Conservation (phyloP, 1,140 invertebrate genomes). For the Drusus annulatus region DNA sequence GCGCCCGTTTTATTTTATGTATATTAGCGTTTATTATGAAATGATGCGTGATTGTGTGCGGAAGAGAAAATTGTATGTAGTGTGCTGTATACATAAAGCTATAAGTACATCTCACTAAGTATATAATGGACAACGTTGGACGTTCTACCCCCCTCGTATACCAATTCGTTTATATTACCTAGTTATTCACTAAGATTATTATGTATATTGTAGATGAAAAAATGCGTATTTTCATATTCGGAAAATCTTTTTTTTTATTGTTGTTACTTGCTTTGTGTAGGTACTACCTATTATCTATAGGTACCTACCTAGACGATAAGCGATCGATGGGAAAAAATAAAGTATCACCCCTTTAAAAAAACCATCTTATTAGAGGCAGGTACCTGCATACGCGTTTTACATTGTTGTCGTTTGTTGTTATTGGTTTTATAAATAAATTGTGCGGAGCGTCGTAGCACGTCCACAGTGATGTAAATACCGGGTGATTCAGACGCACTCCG, state of each 20-base stretch:
- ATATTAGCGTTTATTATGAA: conserved; percentile 39
- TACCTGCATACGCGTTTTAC: neutral
- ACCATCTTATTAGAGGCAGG: too few species aligned
- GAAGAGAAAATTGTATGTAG: conserved; percentile 27
- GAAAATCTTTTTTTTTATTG: too few species aligned
- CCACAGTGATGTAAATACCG: conserved; percentile 8
- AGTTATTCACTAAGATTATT: too few species aligned
- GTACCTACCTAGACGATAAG: neutral
- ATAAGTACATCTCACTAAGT: neutral
- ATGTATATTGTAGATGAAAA: too few species aligned
- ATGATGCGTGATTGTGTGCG: conserved; percentile 40
- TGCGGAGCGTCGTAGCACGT: conserved; percentile 4
- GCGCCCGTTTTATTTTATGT: conserved; percentile 34
- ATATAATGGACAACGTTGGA: neutral
- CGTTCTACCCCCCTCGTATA: neutral
- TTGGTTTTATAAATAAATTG: conserved; percentile 30
- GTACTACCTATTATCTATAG: too few species aligned
- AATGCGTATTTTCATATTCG: too few species aligned
- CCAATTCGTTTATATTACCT: too few species aligned
- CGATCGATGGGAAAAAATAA: too few species aligned
- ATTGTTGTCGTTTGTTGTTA: conserved; percentile 23
- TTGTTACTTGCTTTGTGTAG: too few species aligned
- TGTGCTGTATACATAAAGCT: neutral
- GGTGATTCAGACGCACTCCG: neutral
- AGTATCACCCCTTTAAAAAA: too few species aligned